Base-by-base conservation (phyloP, 2,888 invertebrate genomes). In the Diabrotica balteata region DNA sequence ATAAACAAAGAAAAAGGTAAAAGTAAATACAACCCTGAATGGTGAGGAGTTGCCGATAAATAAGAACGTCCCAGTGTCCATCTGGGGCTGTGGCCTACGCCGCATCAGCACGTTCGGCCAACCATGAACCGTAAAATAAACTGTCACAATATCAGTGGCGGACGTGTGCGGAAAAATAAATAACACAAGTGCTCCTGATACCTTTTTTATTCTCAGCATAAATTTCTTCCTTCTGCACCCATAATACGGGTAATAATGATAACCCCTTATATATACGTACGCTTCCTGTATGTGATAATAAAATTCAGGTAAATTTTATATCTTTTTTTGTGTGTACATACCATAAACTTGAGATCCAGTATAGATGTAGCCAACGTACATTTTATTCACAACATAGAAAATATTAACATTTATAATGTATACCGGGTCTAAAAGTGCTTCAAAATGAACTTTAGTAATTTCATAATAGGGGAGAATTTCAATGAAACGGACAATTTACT, bases 1-100 rank as follows among this genome's bases (percentile, higher is more conserved):
- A 32, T 32, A 32, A 32, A 32, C 32, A 32, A 32, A 32, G 32
- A 2, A 32, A 32, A 32, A 32, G 32, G 32, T 32, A 32, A 32
- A 32, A 32, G 32, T 32, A 32, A 32, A 57, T 57, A 43, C 55
- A 42, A 8, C 45, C 45, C 55, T 57, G 55, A 9, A 64, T 70
- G 54, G 71, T 73, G 75, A 77, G 77, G 76, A 78, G 75, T 75
- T 75, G 73, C 77, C 79, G 79, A 80, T 80, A 80, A 80, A 80
- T 80, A 80, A 80, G 78, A 76, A 78, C 78, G 76, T 78, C 77
- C 76, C 63, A 58, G 52, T 51, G 70, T 70, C 67, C 64, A 67
- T 67, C 70, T 67, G 67, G 64, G 65, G 63, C 57, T 51, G 58
- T 53, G 54, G 63, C 42, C 62, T 10, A 51, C 58, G 69, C 67